These are phyloP conservation scores for Chondrilla cf. caribensis DNA, from an alignment of 37 sponge, comb jelly and placozoan species.

Conservation along the genomic window DNA sequence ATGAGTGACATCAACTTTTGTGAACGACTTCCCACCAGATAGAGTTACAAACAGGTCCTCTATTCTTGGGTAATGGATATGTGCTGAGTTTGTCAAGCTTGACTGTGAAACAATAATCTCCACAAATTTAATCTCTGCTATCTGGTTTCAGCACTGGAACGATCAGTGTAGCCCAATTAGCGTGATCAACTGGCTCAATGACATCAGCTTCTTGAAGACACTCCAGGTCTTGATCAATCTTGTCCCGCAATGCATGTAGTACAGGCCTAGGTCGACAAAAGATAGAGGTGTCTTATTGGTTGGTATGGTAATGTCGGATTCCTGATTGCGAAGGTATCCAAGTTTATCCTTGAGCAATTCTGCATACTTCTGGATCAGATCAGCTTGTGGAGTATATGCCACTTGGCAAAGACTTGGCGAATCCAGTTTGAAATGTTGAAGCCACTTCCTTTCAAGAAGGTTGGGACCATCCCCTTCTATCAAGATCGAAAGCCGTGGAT, in stretches of 20 bases:
- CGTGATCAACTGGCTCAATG: slow-evolving; percentile 30
- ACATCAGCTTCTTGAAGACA: slow-evolving; percentile 33
- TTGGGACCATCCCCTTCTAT: too few species aligned
- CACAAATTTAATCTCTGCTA: slow-evolving; percentile 40
- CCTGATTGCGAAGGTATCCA: neutral
- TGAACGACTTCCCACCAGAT: slow-evolving; percentile 13
- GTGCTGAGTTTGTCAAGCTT: neutral
- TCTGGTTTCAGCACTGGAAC: slow-evolving; percentile 44
- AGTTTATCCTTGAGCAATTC: neutral
- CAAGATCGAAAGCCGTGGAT: too few species aligned
- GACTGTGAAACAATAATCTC: slow-evolving; percentile 39
- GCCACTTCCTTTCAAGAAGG: slow-evolving; percentile 11
- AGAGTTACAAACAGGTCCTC: slow-evolving; percentile 27
- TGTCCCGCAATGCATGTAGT: slow-evolving; percentile 34
- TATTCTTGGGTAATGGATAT: slow-evolving; percentile 35
- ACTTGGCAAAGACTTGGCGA: slow-evolving; percentile 11
- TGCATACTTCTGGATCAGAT: neutral
- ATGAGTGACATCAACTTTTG: neutral
- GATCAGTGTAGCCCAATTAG: slow-evolving; percentile 49
- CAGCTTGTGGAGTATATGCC: too few species aligned
- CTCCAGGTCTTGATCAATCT: slow-evolving; percentile 40
- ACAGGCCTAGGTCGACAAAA: slow-evolving; percentile 36
- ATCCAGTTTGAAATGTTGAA: neutral
- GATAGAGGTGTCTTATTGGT: neutral
- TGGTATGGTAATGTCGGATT: slow-evolving; percentile 27